Percentiles rank a stretch among this genome's conserved stretches.
These are phyloP conservation scores for Drosophila busckii DNA, from an alignment of 1,140 invertebrate genomes.

Conservation along the genomic window DNA sequence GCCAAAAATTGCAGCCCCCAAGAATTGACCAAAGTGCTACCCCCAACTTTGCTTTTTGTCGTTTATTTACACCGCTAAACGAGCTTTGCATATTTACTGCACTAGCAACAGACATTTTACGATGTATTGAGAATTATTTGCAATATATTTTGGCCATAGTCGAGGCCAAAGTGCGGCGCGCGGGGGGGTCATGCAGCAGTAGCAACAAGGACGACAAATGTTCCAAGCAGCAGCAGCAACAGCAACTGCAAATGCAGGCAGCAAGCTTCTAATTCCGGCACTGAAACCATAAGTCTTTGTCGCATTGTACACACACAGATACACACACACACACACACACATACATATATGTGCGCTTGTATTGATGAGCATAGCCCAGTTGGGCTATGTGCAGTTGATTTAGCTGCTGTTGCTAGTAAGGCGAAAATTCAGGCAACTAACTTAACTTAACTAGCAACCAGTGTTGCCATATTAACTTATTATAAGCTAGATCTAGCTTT, in stretches of 20 bases:
- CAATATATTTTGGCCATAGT: slow-evolving; percentile 64
- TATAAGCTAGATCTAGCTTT: too few species aligned
- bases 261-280: slow-evolving; percentile 75
- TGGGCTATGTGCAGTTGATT: background rate
- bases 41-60: background rate
- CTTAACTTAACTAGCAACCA: too few species aligned
- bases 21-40: slow-evolving; percentile 28
- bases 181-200: slow-evolving; percentile 32
- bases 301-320: slow-evolving; percentile 60
- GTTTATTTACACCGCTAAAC: slow-evolving; percentile 65
- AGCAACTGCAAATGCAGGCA: slow-evolving; percentile 68
- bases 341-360: slow-evolving; percentile 7
- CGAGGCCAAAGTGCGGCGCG: background rate
- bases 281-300: slow-evolving; percentile 76
- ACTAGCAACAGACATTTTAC: slow-evolving; percentile 73
- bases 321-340: slow-evolving; percentile 10
- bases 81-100: slow-evolving; percentile 76
- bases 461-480: too few species aligned
- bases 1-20: slow-evolving; percentile 18
- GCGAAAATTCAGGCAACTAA: too few species aligned
- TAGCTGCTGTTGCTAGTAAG: background rate
- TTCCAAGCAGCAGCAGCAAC: slow-evolving; percentile 49
- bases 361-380: slow-evolving; percentile 11
- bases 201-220: slow-evolving; percentile 76
- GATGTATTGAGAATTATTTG: slow-evolving; percentile 77